phyloP scores from a whole-genome alignment of 2,113 vertebrate species.

The Serinus canaria region DNA sequence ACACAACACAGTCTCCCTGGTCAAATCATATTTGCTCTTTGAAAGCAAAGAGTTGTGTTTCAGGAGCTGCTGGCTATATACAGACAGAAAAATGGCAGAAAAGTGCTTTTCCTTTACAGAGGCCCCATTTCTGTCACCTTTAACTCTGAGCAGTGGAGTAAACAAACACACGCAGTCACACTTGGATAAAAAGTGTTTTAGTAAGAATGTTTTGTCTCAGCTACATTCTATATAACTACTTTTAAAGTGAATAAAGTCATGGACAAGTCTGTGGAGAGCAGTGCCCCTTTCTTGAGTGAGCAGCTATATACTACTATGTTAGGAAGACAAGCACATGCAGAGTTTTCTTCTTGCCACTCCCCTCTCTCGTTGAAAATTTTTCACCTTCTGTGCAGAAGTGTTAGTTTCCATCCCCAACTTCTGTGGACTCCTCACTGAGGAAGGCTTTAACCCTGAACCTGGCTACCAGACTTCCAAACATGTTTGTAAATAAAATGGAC shows the following conservation, averaged over 20 bases:
- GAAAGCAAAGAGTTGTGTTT: not conserved
- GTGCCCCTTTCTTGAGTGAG: fast-evolving
- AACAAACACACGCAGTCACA: not conserved
- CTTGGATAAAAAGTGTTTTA: not conserved
- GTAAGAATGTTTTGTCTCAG: not conserved
- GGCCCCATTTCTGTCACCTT: not conserved
- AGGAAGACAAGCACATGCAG: not conserved
- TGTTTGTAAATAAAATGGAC: not conserved
- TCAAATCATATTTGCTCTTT: slow-evolving; percentile 17
- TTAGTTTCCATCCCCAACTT: not conserved
- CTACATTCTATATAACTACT: not conserved
- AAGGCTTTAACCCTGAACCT: not conserved
- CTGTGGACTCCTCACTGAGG: not conserved
- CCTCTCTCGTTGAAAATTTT: not conserved
- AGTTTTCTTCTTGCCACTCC: not conserved
- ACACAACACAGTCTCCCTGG: slow-evolving; percentile 11
- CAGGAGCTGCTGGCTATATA: not conserved
- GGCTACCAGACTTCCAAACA: not conserved
- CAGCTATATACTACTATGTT: not conserved
- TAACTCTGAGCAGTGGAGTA: not conserved
- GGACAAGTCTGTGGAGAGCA: not conserved
- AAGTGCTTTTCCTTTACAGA: not conserved
- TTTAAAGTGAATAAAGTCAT: not conserved
- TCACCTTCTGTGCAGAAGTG: not conserved
- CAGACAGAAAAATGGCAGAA: not conserved